phyloP scores from a whole-genome alignment of 2,888 invertebrate genomes.

The Mesorhabditis spiculigera region DNA sequence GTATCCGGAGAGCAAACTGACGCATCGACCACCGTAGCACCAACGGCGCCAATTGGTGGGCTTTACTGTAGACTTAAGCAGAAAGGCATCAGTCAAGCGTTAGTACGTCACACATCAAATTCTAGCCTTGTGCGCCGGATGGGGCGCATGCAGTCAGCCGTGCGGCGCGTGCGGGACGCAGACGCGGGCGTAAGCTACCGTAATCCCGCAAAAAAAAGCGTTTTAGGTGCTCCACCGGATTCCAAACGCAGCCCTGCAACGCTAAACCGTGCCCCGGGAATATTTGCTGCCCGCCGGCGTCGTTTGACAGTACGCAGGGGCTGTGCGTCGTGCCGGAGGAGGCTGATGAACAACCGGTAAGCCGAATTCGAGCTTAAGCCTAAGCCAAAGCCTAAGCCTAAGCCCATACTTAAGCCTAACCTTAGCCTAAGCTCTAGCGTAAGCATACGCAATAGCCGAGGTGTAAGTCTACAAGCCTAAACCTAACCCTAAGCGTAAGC shows the following conservation, averaged over 20 bases:
- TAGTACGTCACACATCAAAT: background rate
- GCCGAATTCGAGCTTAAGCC: too few species aligned
- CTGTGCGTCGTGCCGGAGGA: too few species aligned
- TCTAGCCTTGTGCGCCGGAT: background rate
- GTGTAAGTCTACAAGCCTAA: too few species aligned
- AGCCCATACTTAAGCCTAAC: too few species aligned
- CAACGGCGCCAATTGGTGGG: background rate
- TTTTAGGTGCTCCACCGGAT: background rate
- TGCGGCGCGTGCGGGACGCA: background rate
- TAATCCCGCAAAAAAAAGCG: background rate
- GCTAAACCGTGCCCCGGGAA: background rate
- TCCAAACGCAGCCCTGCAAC: slow-evolving; percentile 2
- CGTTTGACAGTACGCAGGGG: too few species aligned
- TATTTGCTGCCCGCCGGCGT: background rate
- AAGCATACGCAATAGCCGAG: too few species aligned
- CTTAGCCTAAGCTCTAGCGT: too few species aligned
- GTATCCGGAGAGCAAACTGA: too few species aligned
- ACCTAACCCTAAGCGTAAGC: too few species aligned
- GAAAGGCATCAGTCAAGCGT: background rate
- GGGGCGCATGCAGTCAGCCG: background rate
- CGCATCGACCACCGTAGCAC: background rate
- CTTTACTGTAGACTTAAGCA: background rate
- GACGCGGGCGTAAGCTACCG: background rate
- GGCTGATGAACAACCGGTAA: too few species aligned
- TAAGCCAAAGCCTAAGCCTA: too few species aligned